phyloP scores from a whole-genome alignment of 2,888 invertebrate species.

The Drosophila sordidula region DNA sequence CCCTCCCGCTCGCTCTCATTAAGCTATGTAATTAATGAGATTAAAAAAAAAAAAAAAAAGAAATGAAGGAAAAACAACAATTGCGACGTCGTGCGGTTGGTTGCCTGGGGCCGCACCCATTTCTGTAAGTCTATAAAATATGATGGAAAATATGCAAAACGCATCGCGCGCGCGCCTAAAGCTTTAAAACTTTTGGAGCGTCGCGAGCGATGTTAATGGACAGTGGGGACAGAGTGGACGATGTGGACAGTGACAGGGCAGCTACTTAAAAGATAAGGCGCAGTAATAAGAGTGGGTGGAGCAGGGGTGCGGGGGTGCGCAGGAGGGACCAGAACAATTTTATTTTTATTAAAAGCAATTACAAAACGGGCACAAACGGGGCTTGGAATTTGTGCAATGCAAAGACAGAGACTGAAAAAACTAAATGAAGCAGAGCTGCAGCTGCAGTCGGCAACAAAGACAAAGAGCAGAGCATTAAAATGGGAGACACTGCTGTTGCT shows the following conservation, averaged over 20 bases:
- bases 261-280: constrained; percentile 54
- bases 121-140: constrained; percentile 43
- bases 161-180: constrained; percentile 71
- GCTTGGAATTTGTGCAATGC: constrained; percentile 70
- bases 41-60: constrained; percentile 48
- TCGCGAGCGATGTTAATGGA: constrained; percentile 32
- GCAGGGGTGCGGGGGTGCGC: background rate
- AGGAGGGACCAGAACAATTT: constrained; percentile 53
- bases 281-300: constrained; percentile 38
- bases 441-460: constrained; percentile 61
- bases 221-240: constrained; percentile 18
- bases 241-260: constrained; percentile 43
- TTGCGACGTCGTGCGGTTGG: constrained; percentile 57
- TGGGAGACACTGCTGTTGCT: constrained; percentile 41
- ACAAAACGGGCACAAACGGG: constrained; percentile 69
- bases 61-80: constrained; percentile 49
- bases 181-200: constrained; percentile 62
- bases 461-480: constrained; percentile 65
- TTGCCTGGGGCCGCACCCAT: constrained; percentile 69
- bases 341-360: constrained; percentile 80
- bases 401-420: constrained; percentile 53
- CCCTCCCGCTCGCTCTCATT: constrained; percentile 57
- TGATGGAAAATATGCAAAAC: constrained; percentile 76
- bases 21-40: constrained; percentile 79
- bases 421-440: constrained; percentile 66